Percentiles rank a stretch among this genome's conserved stretches.
phyloP scores from a whole-genome alignment of 2,888 invertebrate genomes.

The Sceliomorpha sp. region DNA sequence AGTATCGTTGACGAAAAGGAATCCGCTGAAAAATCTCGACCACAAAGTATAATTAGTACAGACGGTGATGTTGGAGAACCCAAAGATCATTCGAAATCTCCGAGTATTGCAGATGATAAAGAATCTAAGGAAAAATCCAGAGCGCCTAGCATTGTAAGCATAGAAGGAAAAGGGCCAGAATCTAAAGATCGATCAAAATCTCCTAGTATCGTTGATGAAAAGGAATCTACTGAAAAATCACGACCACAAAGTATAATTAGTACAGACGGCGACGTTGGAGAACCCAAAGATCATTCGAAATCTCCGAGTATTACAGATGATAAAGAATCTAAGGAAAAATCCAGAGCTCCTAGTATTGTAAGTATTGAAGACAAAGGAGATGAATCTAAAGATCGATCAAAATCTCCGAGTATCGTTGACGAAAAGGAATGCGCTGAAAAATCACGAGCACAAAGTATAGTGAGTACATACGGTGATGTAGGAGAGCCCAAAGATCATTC shows the following conservation, averaged over 20 bases:
- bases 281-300: constrained; percentile 24
- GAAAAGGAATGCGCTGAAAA: constrained; percentile 56
- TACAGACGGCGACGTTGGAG: constrained; percentile 21
- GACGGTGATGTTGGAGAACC: constrained; percentile 16
- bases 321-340: constrained; percentile 8
- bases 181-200: constrained; percentile 18
- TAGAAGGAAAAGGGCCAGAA: background rate
- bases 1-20: constrained; percentile 32
- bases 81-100: constrained; percentile 19
- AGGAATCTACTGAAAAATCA: constrained; percentile 31
- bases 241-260: constrained; percentile 36
- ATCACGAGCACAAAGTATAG: background rate
- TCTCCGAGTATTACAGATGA: constrained; percentile 17
- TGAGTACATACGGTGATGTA: constrained; percentile 20
- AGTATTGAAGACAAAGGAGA: too few relatives aligned
- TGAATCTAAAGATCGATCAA: constrained; percentile 10
- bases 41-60: constrained; percentile 37
- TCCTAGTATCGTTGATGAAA: constrained; percentile 24
- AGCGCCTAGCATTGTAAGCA: too few relatives aligned
- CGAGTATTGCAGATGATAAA: constrained; percentile 29
- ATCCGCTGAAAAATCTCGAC: constrained; percentile 27
- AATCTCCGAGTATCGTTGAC: constrained; percentile 39
- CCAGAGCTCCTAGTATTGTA: constrained; percentile 3
- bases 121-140: too few relatives aligned
- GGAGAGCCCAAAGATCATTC: too few relatives aligned